phyloP scores from a whole-genome alignment of 2,113 vertebrate species.

The Ctenodactylus gundi region DNA sequence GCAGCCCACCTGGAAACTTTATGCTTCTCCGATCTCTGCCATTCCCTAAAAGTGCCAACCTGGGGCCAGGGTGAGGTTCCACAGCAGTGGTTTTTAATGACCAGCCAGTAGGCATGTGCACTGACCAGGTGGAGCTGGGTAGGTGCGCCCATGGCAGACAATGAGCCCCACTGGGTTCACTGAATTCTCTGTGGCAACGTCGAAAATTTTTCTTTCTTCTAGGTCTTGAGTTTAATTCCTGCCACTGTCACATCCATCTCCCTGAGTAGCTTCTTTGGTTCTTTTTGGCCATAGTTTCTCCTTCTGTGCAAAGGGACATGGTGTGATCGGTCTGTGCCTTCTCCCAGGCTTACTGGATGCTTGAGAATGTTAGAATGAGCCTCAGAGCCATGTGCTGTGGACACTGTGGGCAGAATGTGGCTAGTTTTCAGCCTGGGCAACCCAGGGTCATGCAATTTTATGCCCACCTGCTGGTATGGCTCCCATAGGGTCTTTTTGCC shows the following conservation, averaged over 20 bases:
- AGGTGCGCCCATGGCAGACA: accelerated
- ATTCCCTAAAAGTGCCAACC: not conserved
- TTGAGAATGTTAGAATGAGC: not conserved
- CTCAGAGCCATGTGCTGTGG: not conserved
- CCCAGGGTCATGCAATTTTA: not conserved
- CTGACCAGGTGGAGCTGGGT: not conserved
- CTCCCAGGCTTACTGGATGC: not conserved
- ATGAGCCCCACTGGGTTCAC: not conserved
- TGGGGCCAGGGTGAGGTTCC: not conserved
- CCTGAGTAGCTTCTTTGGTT: too few relatives aligned
- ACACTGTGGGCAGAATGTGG: not conserved
- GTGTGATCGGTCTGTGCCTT: not conserved
- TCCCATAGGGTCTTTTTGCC: not conserved
- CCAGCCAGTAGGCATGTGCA: not conserved
- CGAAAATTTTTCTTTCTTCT: not conserved
- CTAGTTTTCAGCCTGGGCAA: too few relatives aligned
- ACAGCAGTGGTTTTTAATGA: not conserved
- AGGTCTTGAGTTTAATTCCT: not conserved
- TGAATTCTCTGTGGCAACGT: not conserved
- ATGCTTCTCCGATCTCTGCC: not conserved
- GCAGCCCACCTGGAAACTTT: not conserved
- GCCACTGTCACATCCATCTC: not conserved
- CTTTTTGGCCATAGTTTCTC: not conserved
- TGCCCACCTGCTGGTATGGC: not conserved
- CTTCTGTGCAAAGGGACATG: not conserved